Evolutionary conservation across 2,888 invertebrate genomes (phyloP).

Genomic region (Serrognathus titanus): DNA sequence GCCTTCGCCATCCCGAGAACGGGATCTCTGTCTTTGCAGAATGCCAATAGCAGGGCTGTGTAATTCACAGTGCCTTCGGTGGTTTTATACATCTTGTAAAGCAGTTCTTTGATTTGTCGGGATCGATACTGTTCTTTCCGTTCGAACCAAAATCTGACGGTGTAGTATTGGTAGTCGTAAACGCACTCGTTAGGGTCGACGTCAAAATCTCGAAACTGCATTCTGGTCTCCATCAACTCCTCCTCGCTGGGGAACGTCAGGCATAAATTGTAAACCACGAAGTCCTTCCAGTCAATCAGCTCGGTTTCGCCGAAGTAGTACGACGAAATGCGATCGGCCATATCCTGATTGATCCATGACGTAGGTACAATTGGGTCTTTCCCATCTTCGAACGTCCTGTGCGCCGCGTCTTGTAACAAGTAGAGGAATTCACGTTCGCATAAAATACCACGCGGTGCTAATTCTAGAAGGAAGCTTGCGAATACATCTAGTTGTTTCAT

Average conservation of each 20-base stretch:
- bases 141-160: conserved; percentile 49
- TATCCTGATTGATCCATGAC: conserved; percentile 39
- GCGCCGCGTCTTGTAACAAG: conserved; percentile 48
- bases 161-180: conserved; percentile 39
- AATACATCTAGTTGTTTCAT: conserved; percentile 37
- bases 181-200: conserved; percentile 41
- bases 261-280: conserved; percentile 59
- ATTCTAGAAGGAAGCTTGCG: conserved; percentile 38
- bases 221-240: conserved; percentile 54
- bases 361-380: conserved; percentile 34
- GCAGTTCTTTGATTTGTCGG: conserved; percentile 52
- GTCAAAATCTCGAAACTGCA: conserved; percentile 53
- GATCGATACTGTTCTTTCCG: conserved; percentile 19
- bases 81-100: conserved; percentile 57
- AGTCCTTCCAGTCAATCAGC: conserved; percentile 65
- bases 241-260: conserved; percentile 54
- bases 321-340: conserved; percentile 12
- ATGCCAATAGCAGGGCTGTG: conserved; percentile 59
- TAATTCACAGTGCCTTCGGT: conserved; percentile 56
- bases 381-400: conserved; percentile 38
- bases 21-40: conserved; percentile 58
- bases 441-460: conserved; percentile 47
- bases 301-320: conserved; percentile 55
- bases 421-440: conserved; percentile 44
- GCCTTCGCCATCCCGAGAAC: conserved; percentile 58